phyloP scores from a whole-genome alignment of 1,140 invertebrate species.

The Lordiphosa mommai region DNA sequence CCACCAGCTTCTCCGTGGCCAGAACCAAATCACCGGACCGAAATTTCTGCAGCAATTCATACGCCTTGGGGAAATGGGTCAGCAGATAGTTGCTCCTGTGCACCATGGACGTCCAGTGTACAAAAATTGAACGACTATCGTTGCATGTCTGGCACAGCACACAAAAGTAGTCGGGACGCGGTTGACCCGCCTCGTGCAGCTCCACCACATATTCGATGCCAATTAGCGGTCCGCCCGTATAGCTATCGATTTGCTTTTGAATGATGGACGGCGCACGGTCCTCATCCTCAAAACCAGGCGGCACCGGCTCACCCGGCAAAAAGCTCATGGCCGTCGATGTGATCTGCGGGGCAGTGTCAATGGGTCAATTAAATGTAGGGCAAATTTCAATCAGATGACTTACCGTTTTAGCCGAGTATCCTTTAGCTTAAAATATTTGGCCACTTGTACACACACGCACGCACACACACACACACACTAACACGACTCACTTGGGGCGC shows the following conservation, averaged over 20 bases:
- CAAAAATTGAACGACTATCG: constrained; percentile 87
- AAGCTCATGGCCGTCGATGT: constrained; percentile 66
- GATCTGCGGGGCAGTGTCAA: no score
- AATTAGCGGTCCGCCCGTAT: constrained; percentile 80
- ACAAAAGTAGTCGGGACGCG: constrained; percentile 86
- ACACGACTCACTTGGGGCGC: no score
- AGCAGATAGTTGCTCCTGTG: constrained; percentile 84
- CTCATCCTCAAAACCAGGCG: constrained; percentile 86
- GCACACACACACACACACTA: no score
- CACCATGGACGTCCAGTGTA: constrained; percentile 87
- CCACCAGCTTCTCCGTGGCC: constrained; percentile 33
- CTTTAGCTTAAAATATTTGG: no score
- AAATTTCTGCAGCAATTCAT: constrained; percentile 31
- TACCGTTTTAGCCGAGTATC: no score
- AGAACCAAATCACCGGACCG: constrained; percentile 10
- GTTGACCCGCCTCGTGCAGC: constrained; percentile 83
- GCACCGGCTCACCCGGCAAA: constrained; percentile 85
- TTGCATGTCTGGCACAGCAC: constrained; percentile 88
- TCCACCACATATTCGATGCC: constrained; percentile 88
- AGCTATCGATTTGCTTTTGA: constrained; percentile 81
- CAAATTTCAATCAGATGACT: no score
- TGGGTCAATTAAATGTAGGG: no score
- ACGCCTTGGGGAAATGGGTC: constrained; percentile 62
- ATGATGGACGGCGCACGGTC: constrained; percentile 82
- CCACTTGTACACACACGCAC: no score